Evolutionary conservation across 2,888 invertebrate genomes (phyloP).

Genomic region (Shargacucullia verbasci): DNA sequence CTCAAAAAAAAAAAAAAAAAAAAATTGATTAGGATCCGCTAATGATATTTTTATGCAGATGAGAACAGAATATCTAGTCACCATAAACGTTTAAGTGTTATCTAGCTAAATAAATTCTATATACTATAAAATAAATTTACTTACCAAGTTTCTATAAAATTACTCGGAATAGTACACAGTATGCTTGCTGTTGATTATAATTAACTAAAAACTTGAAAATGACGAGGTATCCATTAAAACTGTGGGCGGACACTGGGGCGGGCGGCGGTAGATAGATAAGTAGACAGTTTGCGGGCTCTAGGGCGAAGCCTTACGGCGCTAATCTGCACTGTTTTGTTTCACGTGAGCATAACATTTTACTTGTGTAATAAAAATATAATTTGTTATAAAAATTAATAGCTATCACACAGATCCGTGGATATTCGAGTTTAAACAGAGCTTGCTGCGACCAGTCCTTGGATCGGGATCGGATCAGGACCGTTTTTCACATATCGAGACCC

Average conservation of each 20-base stretch:
- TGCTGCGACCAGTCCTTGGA: too few species aligned
- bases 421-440: too few species aligned
- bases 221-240: slow-evolving; percentile 43
- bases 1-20: too few species aligned
- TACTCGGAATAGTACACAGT: neutral
- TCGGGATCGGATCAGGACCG: too few species aligned
- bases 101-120: too few species aligned
- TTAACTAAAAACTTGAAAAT: slow-evolving; percentile 12
- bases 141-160: slow-evolving; percentile 39
- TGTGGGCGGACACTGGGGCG: slow-evolving; percentile 61
- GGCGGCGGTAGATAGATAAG: slow-evolving; percentile 70
- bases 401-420: too few species aligned
- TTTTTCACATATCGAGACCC: too few species aligned
- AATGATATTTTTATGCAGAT: too few species aligned
- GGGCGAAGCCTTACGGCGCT: slow-evolving; percentile 77
- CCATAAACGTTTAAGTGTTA: too few species aligned
- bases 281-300: slow-evolving; percentile 68
- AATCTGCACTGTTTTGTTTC: slow-evolving; percentile 79
- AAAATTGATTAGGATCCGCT: too few species aligned
- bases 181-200: slow-evolving; percentile 4
- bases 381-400: too few species aligned
- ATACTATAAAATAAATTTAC: slow-evolving; percentile 5
- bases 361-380: neutral
- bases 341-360: slow-evolving; percentile 68
- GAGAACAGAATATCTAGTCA: too few species aligned